Conservation (phyloP, 2,113 vertebrate genomes). For the Psittacara wagleri region DNA sequence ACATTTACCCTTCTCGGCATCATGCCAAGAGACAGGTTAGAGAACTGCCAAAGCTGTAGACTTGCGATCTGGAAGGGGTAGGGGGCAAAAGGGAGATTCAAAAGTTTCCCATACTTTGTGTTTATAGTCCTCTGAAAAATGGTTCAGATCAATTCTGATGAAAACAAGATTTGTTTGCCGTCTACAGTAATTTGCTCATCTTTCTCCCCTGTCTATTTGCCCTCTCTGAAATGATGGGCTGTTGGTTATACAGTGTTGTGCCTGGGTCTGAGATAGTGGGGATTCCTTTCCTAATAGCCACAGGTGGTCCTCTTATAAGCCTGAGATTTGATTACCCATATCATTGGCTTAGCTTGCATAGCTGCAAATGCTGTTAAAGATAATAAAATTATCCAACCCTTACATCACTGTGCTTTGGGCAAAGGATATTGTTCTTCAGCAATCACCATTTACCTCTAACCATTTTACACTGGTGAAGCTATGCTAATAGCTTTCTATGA, state of each 20-base stretch:
- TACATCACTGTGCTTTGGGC: slow-evolving; percentile 46
- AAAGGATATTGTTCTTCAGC: slow-evolving; percentile 65
- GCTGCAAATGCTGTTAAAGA: slow-evolving; percentile 64
- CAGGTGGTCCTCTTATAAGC: slow-evolving; percentile 57
- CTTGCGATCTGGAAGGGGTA: neutral
- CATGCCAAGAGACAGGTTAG: rapidly evolving
- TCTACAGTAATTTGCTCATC: neutral
- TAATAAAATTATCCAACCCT: slow-evolving; percentile 69
- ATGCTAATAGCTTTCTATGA: slow-evolving; percentile 53
- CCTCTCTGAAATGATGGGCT: neutral
- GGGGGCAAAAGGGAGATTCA: neutral
- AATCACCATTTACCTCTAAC: slow-evolving; percentile 61
- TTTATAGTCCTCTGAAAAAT: neutral
- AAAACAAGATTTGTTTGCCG: neutral
- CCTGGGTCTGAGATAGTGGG: neutral
- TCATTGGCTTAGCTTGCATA: slow-evolving; percentile 67
- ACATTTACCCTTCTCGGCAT: neutral
- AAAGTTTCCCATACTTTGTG: rapidly evolving
- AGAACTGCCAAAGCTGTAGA: neutral
- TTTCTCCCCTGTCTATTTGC: neutral
- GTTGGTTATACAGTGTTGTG: neutral
- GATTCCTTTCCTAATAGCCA: slow-evolving; percentile 48
- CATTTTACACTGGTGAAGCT: slow-evolving; percentile 56
- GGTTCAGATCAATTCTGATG: neutral
- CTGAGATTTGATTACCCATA: slow-evolving; percentile 63